phyloP scores from a whole-genome alignment of 2,888 invertebrate species.

The Pachycephus smyrnensis region DNA sequence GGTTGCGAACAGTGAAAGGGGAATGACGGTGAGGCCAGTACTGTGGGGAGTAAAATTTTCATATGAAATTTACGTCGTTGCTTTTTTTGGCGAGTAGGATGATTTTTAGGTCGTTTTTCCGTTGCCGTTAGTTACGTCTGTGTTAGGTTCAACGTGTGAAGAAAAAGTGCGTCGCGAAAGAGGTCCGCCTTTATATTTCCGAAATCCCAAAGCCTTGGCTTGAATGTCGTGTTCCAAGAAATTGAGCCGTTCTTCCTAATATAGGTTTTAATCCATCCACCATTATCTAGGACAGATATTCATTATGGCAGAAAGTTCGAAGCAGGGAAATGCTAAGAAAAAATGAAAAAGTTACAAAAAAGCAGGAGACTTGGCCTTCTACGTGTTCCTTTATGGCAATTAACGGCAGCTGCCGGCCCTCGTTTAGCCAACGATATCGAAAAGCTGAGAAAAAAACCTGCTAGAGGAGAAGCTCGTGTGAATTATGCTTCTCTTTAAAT shows the following conservation, averaged over 20 bases:
- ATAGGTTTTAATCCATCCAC: slow-evolving; percentile 32
- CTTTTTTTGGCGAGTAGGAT: neutral
- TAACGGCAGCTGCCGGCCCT: slow-evolving; percentile 13
- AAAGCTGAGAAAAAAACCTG: slow-evolving; percentile 3
- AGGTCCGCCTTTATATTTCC: neutral
- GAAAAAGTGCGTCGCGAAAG: neutral
- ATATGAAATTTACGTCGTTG: neutral
- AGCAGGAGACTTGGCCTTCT: neutral
- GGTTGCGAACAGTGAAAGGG: neutral
- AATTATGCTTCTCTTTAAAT: slow-evolving; percentile 17
- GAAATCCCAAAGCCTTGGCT: neutral
- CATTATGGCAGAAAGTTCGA: slow-evolving; percentile 22
- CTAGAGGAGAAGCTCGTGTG: slow-evolving; percentile 13
- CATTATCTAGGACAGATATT: slow-evolving; percentile 24
- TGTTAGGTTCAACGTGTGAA: neutral
- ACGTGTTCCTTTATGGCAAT: slow-evolving; percentile 12
- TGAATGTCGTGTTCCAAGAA: slow-evolving; percentile 6
- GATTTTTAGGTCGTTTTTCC: neutral
- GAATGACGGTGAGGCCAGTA: neutral
- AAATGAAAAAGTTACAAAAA: slow-evolving; percentile 8
- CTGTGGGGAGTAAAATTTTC: neutral
- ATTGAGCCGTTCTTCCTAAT: slow-evolving; percentile 32
- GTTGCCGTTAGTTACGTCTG: neutral
- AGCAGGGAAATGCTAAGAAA: neutral
- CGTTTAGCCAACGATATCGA: neutral